Evolutionary conservation across 2,888 invertebrate genomes (phyloP).

Genomic region (Hipparchia sbordonii): DNA sequence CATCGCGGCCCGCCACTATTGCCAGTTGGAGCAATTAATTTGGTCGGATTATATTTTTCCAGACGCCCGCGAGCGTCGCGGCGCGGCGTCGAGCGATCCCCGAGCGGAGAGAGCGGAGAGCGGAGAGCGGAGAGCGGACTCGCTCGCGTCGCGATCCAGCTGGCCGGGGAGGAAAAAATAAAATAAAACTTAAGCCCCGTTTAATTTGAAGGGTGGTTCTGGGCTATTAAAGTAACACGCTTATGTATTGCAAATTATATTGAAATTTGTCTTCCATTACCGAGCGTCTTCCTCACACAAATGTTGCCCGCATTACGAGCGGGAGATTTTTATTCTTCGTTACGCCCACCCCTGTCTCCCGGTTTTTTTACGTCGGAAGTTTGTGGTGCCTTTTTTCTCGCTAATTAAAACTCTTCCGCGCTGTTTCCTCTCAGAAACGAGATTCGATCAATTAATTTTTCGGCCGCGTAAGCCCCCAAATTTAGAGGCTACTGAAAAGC

Average conservation of each 20-base stretch:
- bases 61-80: constrained; percentile 51
- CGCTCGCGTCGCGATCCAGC: constrained; percentile 54
- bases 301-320: constrained; percentile 82
- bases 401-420: constrained; percentile 83
- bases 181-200: constrained; percentile 83
- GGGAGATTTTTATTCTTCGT: constrained; percentile 79
- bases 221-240: constrained; percentile 84
- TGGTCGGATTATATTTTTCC: constrained; percentile 82
- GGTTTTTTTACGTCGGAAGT: constrained; percentile 80
- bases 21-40: constrained; percentile 82
- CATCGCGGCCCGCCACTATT: constrained; percentile 80
- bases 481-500: constrained; percentile 76
- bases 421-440: constrained; percentile 80
- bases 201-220: constrained; percentile 84
- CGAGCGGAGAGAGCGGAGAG: constrained; percentile 37
- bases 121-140: constrained; percentile 24
- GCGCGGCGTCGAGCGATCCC: constrained; percentile 50
- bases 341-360: constrained; percentile 81
- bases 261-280: constrained; percentile 84
- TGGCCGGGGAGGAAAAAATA: constrained; percentile 76
- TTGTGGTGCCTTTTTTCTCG: constrained; percentile 79
- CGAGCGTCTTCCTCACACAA: constrained; percentile 82
- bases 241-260: constrained; percentile 84
- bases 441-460: constrained; percentile 83
- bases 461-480: constrained; percentile 77